A percentile compares a stretch with the other conserved stretches of the same genome.
Evolutionary conservation across 92 coral and sea anemone species (phyloP).

Genomic region (Paramuricea clavata): DNA sequence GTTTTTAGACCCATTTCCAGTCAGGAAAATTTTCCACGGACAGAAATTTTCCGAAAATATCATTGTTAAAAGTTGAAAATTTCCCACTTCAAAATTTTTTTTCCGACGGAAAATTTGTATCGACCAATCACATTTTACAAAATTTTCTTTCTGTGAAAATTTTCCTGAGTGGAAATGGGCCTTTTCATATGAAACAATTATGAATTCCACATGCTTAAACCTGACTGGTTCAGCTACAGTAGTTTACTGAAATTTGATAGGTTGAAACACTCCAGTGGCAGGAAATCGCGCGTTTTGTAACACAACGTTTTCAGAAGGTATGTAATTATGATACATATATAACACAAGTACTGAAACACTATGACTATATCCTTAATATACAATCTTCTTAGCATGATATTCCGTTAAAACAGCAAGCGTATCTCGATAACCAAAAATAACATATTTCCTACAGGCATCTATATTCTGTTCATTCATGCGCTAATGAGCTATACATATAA

Average conservation of each 20-base stretch:
- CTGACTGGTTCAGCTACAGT: not conserved
- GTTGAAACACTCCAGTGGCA: not conserved
- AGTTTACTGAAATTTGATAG: not conserved
- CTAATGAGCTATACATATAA: not conserved
- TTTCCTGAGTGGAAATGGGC: too few relatives aligned
- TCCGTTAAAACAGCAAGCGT: slow-evolving; percentile 7
- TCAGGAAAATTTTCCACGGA: too few relatives aligned
- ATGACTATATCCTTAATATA: not conserved
- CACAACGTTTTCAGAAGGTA: not conserved
- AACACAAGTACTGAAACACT: not conserved
- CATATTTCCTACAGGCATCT: not conserved
- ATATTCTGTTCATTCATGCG: not conserved
- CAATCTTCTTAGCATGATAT: slow-evolving; percentile 1
- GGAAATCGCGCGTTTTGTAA: not conserved
- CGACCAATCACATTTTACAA: too few relatives aligned
- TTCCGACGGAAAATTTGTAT: too few relatives aligned
- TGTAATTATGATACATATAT: too few relatives aligned
- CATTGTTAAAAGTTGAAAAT: too few relatives aligned
- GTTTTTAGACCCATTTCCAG: too few relatives aligned
- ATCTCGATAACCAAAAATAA: not conserved
- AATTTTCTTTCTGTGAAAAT: too few relatives aligned
- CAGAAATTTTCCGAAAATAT: too few relatives aligned
- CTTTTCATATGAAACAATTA: not conserved
- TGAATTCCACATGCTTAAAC: not conserved
- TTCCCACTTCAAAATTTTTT: too few relatives aligned